Evolutionary conservation across 2,797 vertebrate genomes (phyloP).

Genomic region (Poecilia wingei): DNA sequence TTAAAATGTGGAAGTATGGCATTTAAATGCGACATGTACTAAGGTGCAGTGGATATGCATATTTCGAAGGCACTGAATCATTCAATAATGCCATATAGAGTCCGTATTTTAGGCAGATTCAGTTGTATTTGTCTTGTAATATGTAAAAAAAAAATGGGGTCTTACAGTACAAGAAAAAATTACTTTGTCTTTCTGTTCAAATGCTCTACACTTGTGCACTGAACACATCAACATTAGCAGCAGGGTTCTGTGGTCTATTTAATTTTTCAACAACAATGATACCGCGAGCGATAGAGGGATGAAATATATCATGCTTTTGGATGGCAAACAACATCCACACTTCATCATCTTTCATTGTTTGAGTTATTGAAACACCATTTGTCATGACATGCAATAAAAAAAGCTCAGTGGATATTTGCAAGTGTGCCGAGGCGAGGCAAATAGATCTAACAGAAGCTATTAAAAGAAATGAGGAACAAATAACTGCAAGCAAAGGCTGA

Average conservation of each 20-base stretch:
- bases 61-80: not conserved
- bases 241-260: not conserved
- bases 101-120: not conserved
- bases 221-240: not conserved
- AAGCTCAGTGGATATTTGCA: constrained; percentile 1
- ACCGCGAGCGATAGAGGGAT: not conserved
- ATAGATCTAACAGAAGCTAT: constrained; percentile 1
- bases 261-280: constrained; percentile 22
- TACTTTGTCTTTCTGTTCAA: not conserved
- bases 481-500: not conserved
- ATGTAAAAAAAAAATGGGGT: not conserved
- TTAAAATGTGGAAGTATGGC: not conserved
- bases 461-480: not conserved
- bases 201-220: not conserved
- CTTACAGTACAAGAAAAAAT: not conserved
- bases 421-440: constrained; percentile 10
- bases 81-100: not conserved
- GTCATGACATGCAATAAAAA: constrained; percentile 10
- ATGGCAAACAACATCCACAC: not conserved
- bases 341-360: constrained; percentile 8
- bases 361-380: constrained; percentile 24
- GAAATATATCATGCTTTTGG: not conserved
- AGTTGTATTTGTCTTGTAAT: not conserved
- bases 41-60: not conserved
- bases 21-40: not conserved